Percentiles rank a stretch among this genome's conserved stretches.
phyloP scores from a whole-genome alignment of 1,140 invertebrate species.

The Tetragonula clypearis region DNA sequence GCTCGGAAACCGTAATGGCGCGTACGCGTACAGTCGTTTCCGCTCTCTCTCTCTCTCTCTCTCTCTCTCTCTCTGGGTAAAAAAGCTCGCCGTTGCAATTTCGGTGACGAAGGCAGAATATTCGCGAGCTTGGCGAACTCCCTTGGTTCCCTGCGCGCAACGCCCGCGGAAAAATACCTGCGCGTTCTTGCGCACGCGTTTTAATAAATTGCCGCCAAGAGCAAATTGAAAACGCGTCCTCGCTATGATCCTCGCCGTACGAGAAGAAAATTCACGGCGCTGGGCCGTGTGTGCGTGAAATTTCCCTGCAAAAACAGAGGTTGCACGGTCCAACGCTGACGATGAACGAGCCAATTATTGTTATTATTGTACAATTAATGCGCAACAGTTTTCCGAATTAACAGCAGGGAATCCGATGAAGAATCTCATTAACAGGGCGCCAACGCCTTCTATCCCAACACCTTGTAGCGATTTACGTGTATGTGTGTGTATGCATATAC shows the following conservation, averaged over 20 bases:
- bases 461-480: too few relatives aligned
- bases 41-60: too few relatives aligned
- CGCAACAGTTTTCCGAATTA: background rate
- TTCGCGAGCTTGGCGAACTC: conserved; percentile 61
- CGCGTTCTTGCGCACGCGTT: background rate
- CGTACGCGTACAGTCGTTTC: background rate
- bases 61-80: conserved; percentile 7
- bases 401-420: background rate
- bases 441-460: background rate
- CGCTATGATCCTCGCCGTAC: background rate
- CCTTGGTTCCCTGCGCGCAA: conserved; percentile 25
- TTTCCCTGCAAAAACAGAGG: background rate
- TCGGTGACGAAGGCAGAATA: conserved; percentile 30
- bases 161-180: background rate
- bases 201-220: conserved; percentile 1
- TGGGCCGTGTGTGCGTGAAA: too few relatives aligned
- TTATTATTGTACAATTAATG: background rate
- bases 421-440: background rate
- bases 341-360: background rate
- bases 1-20: background rate
- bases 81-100: conserved; percentile 52
- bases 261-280: background rate
- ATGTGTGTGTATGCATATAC: too few relatives aligned
- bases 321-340: background rate
- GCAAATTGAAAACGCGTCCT: background rate